Conservation (phyloP, 2,888 invertebrate genomes). For the Nephrotoma guestfalica region DNA sequence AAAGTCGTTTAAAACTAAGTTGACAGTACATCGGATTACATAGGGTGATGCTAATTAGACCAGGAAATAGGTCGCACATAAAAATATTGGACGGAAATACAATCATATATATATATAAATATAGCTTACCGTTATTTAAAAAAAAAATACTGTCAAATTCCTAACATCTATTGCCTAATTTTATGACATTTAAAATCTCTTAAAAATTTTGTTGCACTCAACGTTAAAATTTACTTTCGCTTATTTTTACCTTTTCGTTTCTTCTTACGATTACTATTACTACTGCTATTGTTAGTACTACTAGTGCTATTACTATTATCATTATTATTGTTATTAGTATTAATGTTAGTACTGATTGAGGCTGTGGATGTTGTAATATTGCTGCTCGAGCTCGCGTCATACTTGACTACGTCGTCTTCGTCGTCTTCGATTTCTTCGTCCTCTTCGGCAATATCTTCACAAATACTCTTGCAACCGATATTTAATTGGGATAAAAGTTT, state of each 20-base stretch:
- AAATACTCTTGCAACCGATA: slow-evolving; percentile 8
- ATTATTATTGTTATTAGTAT: slow-evolving; percentile 11
- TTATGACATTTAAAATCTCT: neutral
- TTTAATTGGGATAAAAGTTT: slow-evolving; percentile 12
- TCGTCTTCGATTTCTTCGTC: neutral
- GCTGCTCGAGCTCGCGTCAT: neutral
- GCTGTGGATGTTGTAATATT: neutral
- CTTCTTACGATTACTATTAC: slow-evolving; percentile 6
- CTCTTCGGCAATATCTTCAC: neutral
- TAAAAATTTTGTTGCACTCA: neutral
- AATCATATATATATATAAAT: neutral
- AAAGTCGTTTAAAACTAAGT: neutral
- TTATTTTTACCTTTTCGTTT: slow-evolving; percentile 14
- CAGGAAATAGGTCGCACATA: neutral
- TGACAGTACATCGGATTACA: neutral
- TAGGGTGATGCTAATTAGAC: neutral
- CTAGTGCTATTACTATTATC: neutral
- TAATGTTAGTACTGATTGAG: neutral
- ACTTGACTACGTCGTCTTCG: neutral
- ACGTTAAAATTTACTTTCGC: slow-evolving; percentile 11
- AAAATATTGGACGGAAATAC: neutral
- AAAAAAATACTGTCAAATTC: neutral
- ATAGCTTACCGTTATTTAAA: neutral
- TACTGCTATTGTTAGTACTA: neutral
- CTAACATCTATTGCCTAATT: neutral